Base-by-base conservation (phyloP, 1,140 invertebrate species). In the Drosophila mauritiana region DNA sequence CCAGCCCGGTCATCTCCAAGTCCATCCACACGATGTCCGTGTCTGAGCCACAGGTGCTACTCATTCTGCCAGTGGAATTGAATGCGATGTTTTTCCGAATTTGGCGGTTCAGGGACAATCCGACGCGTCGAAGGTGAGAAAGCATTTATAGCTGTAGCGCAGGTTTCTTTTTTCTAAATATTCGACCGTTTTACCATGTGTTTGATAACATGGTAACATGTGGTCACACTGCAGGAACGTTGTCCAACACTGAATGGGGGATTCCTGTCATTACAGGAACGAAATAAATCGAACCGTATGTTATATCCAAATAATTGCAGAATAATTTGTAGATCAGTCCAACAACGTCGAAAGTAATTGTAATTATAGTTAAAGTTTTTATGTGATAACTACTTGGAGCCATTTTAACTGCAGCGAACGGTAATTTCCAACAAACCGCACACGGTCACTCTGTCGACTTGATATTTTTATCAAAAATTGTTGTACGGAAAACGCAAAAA, bases 1-100 rank as follows among this genome's bases (percentile, higher is more conserved):
- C 94, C 12, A 99, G 92, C 1, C 94, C 94, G 12, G 96, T 96
- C 96, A 97, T 97, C 94, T 97, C 93, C 39, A 94, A 85, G 78
- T 94, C 94, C 39, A 95, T 88, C 94, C 94, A 94, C 25, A 94
- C 94, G 12, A 92, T 80, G 36, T 88, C 67, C 11, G 78, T 62
- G 48, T 55, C 40, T 10, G 5, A n/a, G 34, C n/a, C 12, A 3
- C 27, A 6, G 20, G 10, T 59, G 61, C 37, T 62, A 42, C 63
- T 67, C 80, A 78, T 80, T 31, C 51, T 80, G 3, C 10, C 4
- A 4, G 27, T 22, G 20, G 48, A 15, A n/a, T 0, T 63, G 20
- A 5, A 20, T 1, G 2, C 36, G 27, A 4, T 2, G 5, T 15
- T 22, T 5, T 20, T 12, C 7, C 45, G 27, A 22, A 62, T 43